These are phyloP conservation scores for Tyto alba DNA, from an alignment of 2,113 vertebrate species.

Conservation along the genomic window DNA sequence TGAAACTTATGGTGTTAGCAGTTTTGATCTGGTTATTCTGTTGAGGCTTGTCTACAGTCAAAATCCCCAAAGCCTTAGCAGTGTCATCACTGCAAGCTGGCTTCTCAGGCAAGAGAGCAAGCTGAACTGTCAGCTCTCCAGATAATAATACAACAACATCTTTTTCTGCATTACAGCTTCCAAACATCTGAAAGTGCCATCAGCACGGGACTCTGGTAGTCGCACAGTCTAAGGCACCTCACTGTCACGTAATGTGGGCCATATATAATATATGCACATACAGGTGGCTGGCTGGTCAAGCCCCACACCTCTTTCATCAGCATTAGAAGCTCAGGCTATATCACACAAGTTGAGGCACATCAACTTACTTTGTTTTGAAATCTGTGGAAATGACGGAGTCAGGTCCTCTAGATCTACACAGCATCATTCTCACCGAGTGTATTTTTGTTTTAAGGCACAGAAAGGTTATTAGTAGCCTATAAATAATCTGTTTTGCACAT, in stretches of 20 bases:
- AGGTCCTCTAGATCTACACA: neutral
- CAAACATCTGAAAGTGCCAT: neutral
- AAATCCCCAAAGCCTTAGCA: neutral
- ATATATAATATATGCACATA: neutral
- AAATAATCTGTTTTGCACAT: too few relatives aligned
- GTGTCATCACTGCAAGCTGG: neutral
- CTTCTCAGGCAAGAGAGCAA: too few relatives aligned
- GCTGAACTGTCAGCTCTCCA: neutral
- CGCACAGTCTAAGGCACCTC: neutral
- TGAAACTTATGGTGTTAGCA: neutral
- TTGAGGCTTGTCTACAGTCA: neutral
- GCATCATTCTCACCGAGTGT: neutral
- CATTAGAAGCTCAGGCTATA: neutral
- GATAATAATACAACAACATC: neutral
- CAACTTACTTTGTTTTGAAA: neutral
- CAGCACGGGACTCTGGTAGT: neutral
- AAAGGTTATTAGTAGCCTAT: too few relatives aligned
- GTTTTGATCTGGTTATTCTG: neutral
- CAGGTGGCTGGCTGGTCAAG: neutral
- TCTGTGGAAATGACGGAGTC: neutral
- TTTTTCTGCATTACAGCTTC: neutral
- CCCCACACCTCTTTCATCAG: neutral
- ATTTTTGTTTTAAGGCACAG: neutral
- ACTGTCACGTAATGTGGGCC: rapidly evolving
- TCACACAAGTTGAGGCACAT: neutral